Evolutionary conservation across 37 sponge, comb jelly and placozoan species (phyloP).

Genomic region (Bolinopsis microptera): DNA sequence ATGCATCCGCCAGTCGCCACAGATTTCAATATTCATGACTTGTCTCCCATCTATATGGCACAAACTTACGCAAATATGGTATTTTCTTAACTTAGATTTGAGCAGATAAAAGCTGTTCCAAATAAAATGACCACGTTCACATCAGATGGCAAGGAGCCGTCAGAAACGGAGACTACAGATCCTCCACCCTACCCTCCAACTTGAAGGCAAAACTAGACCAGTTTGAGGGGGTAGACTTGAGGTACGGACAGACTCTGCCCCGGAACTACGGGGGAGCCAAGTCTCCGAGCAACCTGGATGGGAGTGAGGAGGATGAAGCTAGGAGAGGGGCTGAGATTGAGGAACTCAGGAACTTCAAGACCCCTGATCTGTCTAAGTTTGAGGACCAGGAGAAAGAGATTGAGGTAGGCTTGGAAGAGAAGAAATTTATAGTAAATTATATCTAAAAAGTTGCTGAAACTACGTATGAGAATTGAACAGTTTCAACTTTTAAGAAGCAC

Average conservation of each 20-base stretch:
- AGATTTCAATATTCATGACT: too few species aligned
- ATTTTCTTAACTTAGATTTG: too few species aligned
- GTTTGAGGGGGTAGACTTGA: neutral
- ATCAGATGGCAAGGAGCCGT: constrained; percentile 16
- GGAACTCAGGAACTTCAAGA: constrained; percentile 15
- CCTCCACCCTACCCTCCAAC: constrained; percentile 2
- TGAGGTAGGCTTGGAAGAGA: neutral
- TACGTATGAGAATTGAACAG: too few species aligned
- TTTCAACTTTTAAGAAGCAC: too few species aligned
- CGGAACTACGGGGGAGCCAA: constrained; percentile 29
- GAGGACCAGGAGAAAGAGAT: neutral
- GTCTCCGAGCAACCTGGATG: neutral
- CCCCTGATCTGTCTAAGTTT: neutral
- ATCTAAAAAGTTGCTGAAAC: too few species aligned
- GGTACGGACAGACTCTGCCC: neutral
- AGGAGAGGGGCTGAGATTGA: neutral
- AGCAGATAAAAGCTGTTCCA: too few species aligned
- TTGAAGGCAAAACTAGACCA: neutral
- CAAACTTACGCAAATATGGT: too few species aligned
- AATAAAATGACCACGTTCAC: too few species aligned
- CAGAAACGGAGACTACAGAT: constrained; percentile 1
- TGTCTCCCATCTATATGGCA: too few species aligned
- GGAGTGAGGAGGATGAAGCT: neutral
- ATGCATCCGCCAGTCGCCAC: too few species aligned
- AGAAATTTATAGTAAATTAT: too few species aligned